phyloP scores from a whole-genome alignment of 1,140 invertebrate genomes.

The Nymphalis io region DNA sequence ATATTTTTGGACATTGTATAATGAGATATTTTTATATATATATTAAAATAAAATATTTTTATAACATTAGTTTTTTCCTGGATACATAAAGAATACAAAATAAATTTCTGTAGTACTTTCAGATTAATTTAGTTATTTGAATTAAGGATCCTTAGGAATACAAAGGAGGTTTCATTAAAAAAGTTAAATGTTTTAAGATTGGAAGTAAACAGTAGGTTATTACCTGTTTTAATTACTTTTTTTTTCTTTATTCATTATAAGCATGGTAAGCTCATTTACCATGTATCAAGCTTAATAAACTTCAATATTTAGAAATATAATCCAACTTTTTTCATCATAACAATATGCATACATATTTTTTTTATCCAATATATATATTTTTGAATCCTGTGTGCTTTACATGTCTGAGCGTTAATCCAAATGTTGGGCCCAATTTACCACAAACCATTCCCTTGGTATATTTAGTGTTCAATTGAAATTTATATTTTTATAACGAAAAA shows the following conservation, averaged over 20 bases:
- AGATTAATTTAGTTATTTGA: too few species aligned
- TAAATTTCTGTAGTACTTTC: neutral
- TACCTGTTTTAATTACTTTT: too few species aligned
- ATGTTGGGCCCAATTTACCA: neutral
- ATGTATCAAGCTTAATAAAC: too few species aligned
- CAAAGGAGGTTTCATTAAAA: too few species aligned
- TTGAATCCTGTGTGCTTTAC: neutral
- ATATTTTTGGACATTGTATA: constrained; percentile 24
- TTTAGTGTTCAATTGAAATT: neutral
- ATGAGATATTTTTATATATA: constrained; percentile 18
- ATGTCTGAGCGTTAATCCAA: neutral
- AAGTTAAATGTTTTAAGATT: too few species aligned
- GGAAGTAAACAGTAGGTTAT: too few species aligned
- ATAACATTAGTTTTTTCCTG: neutral
- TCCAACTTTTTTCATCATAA: too few species aligned
- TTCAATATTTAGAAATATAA: too few species aligned
- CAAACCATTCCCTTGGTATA: constrained; percentile 15
- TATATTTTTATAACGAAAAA: neutral
- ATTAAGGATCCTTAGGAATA: too few species aligned
- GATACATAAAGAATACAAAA: neutral
- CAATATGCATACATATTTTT: too few species aligned
- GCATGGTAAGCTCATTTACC: too few species aligned
- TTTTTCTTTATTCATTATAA: too few species aligned
- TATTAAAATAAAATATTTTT: constrained; percentile 15
- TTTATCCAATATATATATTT: constrained; percentile 3